Percentiles rank a stretch among this genome's conserved stretches.
Conservation (phyloP, 2,113 vertebrate species). For the Malurus melanocephalus region DNA sequence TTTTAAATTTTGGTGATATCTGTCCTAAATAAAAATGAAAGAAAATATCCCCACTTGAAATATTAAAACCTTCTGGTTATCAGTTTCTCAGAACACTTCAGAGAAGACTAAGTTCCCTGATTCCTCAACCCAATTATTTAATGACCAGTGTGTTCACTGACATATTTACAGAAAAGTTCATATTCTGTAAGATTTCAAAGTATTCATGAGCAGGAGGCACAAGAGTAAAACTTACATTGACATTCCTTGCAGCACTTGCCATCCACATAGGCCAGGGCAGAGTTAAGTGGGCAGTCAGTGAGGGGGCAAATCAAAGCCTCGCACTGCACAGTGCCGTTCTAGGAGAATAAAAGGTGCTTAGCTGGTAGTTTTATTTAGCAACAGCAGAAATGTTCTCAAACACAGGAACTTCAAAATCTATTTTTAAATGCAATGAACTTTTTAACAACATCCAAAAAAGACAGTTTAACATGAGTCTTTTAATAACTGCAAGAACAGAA, state of each 20-base stretch:
- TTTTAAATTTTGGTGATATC: background rate
- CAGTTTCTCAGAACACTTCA: background rate
- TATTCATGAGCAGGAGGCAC: background rate
- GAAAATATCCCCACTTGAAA: background rate
- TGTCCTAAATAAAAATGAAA: background rate
- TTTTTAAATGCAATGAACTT: slow-evolving; percentile 31
- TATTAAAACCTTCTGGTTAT: background rate
- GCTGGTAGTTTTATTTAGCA: slow-evolving; percentile 1
- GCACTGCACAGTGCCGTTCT: slow-evolving; percentile 93
- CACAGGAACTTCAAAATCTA: background rate
- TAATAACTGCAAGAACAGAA: background rate
- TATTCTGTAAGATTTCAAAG: background rate
- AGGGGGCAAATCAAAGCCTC: slow-evolving; percentile 84
- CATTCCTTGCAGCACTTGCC: slow-evolving; percentile 95
- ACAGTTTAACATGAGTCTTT: background rate
- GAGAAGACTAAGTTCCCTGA: background rate
- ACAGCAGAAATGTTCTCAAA: background rate
- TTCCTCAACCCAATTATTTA: background rate
- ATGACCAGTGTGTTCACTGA: background rate
- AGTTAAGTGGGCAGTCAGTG: slow-evolving; percentile 83
- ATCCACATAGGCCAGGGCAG: slow-evolving; percentile 82
- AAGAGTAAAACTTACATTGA: slow-evolving; percentile 81
- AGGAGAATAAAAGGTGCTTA: slow-evolving; percentile 51
- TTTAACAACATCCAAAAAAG: background rate
- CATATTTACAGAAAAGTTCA: background rate